Conservation (phyloP, 2,797 vertebrate species). For the Tympanoctomys barrerae region DNA sequence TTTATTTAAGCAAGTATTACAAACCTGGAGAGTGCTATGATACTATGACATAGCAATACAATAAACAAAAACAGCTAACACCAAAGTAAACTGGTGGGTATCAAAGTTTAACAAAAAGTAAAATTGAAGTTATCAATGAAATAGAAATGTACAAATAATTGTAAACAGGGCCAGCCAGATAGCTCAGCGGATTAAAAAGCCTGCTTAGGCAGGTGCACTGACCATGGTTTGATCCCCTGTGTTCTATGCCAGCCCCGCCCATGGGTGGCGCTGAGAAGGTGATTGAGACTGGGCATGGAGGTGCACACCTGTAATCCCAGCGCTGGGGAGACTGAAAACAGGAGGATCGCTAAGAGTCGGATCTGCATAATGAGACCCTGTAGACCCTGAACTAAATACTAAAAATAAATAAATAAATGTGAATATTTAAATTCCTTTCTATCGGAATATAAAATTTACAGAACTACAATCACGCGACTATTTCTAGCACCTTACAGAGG, state of each 20-base stretch:
- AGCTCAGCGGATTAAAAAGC: no score
- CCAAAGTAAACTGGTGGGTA: not conserved
- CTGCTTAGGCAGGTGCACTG: no score
- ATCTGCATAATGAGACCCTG: no score
- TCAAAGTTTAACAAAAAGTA: not conserved
- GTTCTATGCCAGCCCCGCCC: no score
- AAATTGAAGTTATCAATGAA: not conserved
- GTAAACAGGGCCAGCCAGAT: not conserved
- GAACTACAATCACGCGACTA: not conserved
- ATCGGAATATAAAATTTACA: slow-evolving; percentile 35
- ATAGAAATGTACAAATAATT: not conserved
- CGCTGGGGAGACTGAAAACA: no score
- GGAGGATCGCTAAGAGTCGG: no score
- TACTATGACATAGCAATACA: not conserved
- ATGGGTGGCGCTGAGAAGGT: no score
- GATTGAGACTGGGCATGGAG: no score
- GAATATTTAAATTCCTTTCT: not conserved
- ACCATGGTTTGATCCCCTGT: no score
- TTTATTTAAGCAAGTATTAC: not conserved
- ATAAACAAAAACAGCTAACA: not conserved
- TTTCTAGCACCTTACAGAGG: not conserved
- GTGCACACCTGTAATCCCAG: no score
- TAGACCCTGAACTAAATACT: no score
- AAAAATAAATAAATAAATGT: not conserved
- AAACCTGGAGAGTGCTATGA: not conserved